phyloP scores from a whole-genome alignment of 2,888 invertebrate species.

The Acleris sparsana region DNA sequence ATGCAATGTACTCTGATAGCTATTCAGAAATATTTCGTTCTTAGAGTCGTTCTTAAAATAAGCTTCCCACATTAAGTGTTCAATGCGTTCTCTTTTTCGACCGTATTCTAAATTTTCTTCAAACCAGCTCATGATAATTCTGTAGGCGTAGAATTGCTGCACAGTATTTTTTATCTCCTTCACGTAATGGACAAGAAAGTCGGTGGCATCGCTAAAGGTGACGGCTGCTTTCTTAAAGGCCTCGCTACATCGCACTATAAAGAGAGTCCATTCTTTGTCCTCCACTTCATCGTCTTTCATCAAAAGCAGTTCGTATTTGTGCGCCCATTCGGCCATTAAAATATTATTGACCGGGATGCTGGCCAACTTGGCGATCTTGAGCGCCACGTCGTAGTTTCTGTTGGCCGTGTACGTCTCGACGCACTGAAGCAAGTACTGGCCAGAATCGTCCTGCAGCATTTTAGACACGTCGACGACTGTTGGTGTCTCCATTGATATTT shows the following conservation, averaged over 20 bases:
- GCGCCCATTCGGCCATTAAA: constrained; percentile 81
- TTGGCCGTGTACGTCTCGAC: constrained; percentile 78
- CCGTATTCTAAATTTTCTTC: constrained; percentile 72
- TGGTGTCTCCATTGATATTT: constrained; percentile 83
- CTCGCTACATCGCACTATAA: constrained; percentile 85
- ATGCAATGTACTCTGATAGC: constrained; percentile 64
- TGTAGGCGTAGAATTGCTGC: constrained; percentile 81
- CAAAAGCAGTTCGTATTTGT: constrained; percentile 70
- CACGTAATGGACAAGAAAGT: constrained; percentile 85
- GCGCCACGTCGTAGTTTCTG: constrained; percentile 81
- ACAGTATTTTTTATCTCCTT: constrained; percentile 69
- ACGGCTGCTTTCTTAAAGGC: constrained; percentile 85
- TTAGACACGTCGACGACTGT: constrained; percentile 80
- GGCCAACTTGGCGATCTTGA: constrained; percentile 82
- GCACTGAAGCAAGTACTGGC: constrained; percentile 78
- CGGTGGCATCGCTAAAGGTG: constrained; percentile 84
- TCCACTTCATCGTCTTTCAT: constrained; percentile 60
- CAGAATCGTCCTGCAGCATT: constrained; percentile 68
- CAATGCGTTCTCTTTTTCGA: constrained; percentile 66
- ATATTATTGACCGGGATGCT: constrained; percentile 78
- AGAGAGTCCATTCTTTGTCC: constrained; percentile 69
- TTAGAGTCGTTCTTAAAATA: constrained; percentile 65
- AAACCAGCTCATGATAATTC: constrained; percentile 78
- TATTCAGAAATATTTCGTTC: constrained; percentile 59
- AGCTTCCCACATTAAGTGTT: constrained; percentile 76